These are phyloP conservation scores for Limanda limanda DNA, from an alignment of 2,113 vertebrate genomes.

Conservation along the genomic window DNA sequence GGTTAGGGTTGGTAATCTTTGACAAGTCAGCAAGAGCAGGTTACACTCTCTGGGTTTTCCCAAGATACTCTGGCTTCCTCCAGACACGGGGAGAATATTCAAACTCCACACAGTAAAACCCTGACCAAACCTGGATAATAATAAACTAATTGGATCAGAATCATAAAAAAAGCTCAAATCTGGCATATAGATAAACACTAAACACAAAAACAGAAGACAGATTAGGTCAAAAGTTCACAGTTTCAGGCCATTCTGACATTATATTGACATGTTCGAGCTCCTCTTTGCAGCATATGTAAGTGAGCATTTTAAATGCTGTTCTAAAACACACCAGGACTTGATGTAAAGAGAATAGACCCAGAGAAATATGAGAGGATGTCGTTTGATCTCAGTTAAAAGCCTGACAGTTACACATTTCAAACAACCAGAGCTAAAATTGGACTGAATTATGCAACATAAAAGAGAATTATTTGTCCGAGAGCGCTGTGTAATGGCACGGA, in stretches of 20 bases:
- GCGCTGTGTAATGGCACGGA: conserved; percentile 1
- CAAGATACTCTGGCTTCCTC: too few relatives aligned
- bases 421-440: conserved; percentile 18
- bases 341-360: conserved; percentile 14
- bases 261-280: background rate
- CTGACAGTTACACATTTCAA: conserved; percentile 28
- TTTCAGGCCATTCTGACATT: background rate
- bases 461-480: background rate
- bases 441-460: conserved; percentile 3
- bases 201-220: background rate
- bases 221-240: background rate
- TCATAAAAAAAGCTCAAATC: background rate
- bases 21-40: too few relatives aligned
- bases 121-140: too few relatives aligned
- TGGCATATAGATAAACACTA: background rate
- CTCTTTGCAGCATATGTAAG: background rate
- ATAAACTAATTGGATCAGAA: background rate
- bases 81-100: too few relatives aligned
- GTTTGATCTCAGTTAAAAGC: conserved; percentile 42
- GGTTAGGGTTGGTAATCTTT: too few relatives aligned
- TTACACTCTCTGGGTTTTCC: too few relatives aligned
- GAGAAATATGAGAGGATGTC: conserved; percentile 19
- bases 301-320: background rate
- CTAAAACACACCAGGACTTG: background rate
- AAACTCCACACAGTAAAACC: background rate